Conservation (phyloP, 2,797 vertebrate genomes). For the Enteromius treurensis region DNA sequence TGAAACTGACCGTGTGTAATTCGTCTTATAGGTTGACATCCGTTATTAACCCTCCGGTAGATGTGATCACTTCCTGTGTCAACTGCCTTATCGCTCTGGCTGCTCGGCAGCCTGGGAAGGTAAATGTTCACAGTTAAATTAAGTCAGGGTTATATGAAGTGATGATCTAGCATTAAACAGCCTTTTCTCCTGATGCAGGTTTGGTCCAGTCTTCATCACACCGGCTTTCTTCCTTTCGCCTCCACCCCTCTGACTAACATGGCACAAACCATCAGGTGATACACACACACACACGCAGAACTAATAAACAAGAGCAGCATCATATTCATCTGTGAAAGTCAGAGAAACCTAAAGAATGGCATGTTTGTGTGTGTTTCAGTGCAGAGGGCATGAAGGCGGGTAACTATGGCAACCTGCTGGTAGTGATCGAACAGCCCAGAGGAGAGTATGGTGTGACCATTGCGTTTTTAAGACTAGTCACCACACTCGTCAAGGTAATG, state of each 20-base stretch:
- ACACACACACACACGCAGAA: neutral
- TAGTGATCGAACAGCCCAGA: constrained; percentile 92
- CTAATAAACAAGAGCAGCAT: neutral
- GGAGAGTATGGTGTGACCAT: constrained; percentile 93
- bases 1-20: neutral
- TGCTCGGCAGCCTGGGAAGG: constrained; percentile 93
- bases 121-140: constrained; percentile 60
- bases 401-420: constrained; percentile 92
- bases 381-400: constrained; percentile 98
- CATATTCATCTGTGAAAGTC: neutral
- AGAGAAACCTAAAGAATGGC: neutral
- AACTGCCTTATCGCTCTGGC: constrained; percentile 94
- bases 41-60: constrained; percentile 92
- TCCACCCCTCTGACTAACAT: constrained; percentile 87
- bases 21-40: constrained; percentile 83
- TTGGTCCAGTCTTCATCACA: constrained; percentile 96
- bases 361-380: constrained; percentile 67
- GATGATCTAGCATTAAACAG: neutral
- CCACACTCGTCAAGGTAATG: constrained; percentile 91
- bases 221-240: constrained; percentile 93
- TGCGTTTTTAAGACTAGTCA: constrained; percentile 92
- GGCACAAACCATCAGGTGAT: constrained; percentile 89
- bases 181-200: constrained; percentile 76
- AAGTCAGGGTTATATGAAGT: neutral
- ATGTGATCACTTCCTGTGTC: constrained; percentile 95